Evolutionary conservation across 2,113 vertebrate genomes (phyloP), one percentile per base, ranked within the genome.

Genomic region (Lycocorax pyrrhopterus): DNA sequence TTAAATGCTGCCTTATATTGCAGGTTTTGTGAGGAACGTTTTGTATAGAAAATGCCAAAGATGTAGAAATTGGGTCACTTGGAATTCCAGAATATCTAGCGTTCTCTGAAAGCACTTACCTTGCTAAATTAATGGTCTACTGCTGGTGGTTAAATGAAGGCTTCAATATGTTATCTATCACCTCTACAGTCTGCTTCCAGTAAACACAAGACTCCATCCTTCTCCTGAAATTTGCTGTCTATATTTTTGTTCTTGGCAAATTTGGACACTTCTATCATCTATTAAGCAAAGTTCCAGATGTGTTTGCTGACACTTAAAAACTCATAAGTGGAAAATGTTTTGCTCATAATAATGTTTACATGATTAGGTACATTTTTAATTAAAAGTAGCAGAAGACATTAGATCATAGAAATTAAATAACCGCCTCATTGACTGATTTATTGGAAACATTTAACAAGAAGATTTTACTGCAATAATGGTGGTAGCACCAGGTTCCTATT

Each of bases 341-440:
- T 90, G 71, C 62, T 96, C 47, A 22, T 91, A 94, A 95, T 86
- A 93, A 84, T 89, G 26, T 87, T 89, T 90, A 95, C 84, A 69
- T 92, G 95, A 95, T 96, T 89, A 93, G 78, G 75, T 92, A 71
- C 66, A 77, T 89, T 94, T 94, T 94, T 90, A 92, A 93, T 94
- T 89, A 84, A 95, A 95, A 95, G 74, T 90, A 92, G 73, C 86
- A 91, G 84, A 75, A 80, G 59, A 84, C 44, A 84, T 97, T 95
- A 95, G 75, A 90, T 95, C 81, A 82, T 68, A 86, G 73, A 87
- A 91, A 93, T 94, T 44, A 96, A 96, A 94, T 94, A 97, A 93
- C 53, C 11, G 41, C 83, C 72, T 94, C 90, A 94, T 91, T 95
- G 93, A 81, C 72, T 96, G 91, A 85, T 77, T 92, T 93, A 93